Base-by-base conservation (phyloP, 2,113 vertebrate genomes). In the Salvator merianae region DNA sequence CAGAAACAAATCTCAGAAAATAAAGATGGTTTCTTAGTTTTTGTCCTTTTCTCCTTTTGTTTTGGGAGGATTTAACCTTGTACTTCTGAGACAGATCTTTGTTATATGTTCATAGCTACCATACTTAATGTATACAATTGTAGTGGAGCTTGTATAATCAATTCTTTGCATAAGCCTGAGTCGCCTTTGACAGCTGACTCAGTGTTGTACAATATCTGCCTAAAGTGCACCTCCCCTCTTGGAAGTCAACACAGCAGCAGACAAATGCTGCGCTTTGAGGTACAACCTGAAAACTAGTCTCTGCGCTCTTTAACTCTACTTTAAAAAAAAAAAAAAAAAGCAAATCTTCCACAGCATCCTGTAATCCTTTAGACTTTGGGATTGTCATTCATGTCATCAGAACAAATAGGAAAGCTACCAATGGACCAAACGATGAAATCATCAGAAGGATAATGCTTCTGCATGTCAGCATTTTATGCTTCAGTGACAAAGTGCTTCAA, bases 401-500 rank as follows among this genome's bases (percentile, higher is more conserved):
- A 92, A 83, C 79, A 89, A 90, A 90, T 53, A 86, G 75, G 71
- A 75, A 69, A 0, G 30, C 77, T 43, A 84, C 85, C 77, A 77
- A 0, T 79, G 84, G 86, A 71, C 38, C 55, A 65, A 66, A 55
- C 74, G 40, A 78, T 40, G 53, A 90, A 92, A 87, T 82, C 88
- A 86, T 81, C 30, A 28, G 24, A 76, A 87, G 74, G 79, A 40
- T 88, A 81, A 88, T 84, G 83, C 89, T 90, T 32, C 69, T 69
- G 77, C 28, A 84, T 77, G 81, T 82, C 79, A 75, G 59, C 47
- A 71, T 10, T 77, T 81, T 68, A 55, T 80, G 84, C 85, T 86
- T 86, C 86, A 83, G 3, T 82, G 88, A 92, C 38, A 86, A 83
- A 92, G 81, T 72, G 79, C 81, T 90, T 83, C 88, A 81, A 76